Evolutionary conservation across 2,797 vertebrate species (phyloP), one percentile per base, ranked within the genome.

Genomic region (Enteromius afrohamiltoni): DNA sequence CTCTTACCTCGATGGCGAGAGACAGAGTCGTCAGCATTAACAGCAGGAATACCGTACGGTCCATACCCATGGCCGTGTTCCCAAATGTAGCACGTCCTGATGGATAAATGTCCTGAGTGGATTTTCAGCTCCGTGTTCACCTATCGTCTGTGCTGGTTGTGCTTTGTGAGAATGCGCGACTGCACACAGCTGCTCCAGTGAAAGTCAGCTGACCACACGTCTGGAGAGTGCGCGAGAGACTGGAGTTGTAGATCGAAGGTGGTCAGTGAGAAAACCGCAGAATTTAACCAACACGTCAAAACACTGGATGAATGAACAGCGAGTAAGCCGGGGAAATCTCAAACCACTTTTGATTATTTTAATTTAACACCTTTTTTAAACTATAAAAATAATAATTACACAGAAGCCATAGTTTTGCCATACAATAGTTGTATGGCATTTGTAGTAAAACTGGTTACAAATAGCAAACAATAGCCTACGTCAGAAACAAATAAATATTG

Each of bases 1-100:
- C 76, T 83, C 93, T 94, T 91, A 95, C 95, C 94, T 95, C 94
- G 77, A 92, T 90, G 86, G 94, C 92, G 84, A 93, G 91, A 90
- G 95, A 92, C 92, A 93, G 93, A 92, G 94, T 93, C 93, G 93
- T 92, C 87, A 86, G 83, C 88, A 94, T 87, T 83, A 94, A 88
- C 84, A 95, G 89, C 89, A 94, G 70, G 87, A 93, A 92, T 79
- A 90, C 92, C 91, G 91, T 87, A 82, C 85, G 85, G 86, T 90
- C 91, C 82, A 77, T 77, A 55, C 89, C 92, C 95, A 95, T 95
- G 64, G 42, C 81, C 89, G 89, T 87, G 86, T 88, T 88, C 90
- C 89, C 26, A 81, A 79, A 89, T 21, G 85, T 88, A 87, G 82
- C 86, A 80, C 83, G 79, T 86, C 64, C 79, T 69, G 74, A 77